phyloP scores from a whole-genome alignment of 2,797 vertebrate species.

The Scarus forsteni region DNA sequence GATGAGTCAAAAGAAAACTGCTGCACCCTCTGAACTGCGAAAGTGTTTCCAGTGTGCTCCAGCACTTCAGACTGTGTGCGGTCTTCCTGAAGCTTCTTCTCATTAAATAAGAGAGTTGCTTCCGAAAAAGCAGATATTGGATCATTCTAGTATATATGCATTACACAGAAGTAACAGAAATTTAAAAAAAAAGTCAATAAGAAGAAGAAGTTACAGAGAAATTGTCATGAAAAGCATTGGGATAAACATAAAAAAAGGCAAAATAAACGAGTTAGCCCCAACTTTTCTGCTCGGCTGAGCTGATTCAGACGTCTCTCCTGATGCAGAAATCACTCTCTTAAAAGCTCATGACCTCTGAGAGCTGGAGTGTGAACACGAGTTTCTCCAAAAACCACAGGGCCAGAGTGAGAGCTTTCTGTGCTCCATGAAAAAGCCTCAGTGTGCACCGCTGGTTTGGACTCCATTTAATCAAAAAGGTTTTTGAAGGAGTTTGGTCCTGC shows the following conservation, averaged over 20 bases:
- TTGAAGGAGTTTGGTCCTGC: constrained; percentile 62
- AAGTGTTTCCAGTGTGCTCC: too few relatives aligned
- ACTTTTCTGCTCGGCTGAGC: constrained; percentile 29
- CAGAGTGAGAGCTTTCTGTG: constrained; percentile 50
- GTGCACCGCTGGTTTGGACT: constrained; percentile 29
- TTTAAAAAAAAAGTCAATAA: too few relatives aligned
- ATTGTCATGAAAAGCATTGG: too few relatives aligned
- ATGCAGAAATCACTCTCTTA: constrained; percentile 34
- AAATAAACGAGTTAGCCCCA: constrained; percentile 32
- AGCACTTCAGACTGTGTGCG: too few relatives aligned
- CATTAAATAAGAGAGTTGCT: too few relatives aligned
- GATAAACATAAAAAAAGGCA: background rate
- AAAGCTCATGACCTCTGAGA: constrained; percentile 64
- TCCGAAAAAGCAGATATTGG: too few relatives aligned
- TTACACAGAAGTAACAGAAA: too few relatives aligned
- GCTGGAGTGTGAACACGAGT: constrained; percentile 51
- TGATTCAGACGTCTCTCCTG: constrained; percentile 45
- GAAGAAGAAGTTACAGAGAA: too few relatives aligned
- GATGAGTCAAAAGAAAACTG: too few relatives aligned
- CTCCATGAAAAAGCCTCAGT: constrained; percentile 25
- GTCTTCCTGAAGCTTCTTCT: too few relatives aligned
- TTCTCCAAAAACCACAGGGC: constrained; percentile 56
- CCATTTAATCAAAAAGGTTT: constrained; percentile 72
- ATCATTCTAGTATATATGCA: too few relatives aligned
- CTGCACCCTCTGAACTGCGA: too few relatives aligned